Percentiles rank a stretch among this genome's conserved stretches.
Conservation (phyloP, 2,797 vertebrate species). For the Tenualosa ilisha region DNA sequence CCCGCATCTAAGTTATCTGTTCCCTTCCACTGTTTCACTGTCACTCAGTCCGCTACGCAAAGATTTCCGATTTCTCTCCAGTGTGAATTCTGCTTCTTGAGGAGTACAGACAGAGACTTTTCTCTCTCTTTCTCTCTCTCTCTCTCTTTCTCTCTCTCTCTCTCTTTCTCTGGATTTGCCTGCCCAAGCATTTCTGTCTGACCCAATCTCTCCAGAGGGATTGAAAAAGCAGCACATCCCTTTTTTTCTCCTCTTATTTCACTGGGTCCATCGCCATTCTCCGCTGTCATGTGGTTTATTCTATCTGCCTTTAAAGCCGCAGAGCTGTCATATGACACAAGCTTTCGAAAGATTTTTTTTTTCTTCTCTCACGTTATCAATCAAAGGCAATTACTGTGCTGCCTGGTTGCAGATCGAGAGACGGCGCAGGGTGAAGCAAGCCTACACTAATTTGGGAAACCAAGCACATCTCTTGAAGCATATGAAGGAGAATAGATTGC, state of each 20-base stretch:
- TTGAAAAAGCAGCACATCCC: not conserved
- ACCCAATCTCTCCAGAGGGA: slow-evolving; percentile 15
- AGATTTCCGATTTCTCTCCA: not conserved
- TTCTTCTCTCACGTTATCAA: not conserved
- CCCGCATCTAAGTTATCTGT: not conserved
- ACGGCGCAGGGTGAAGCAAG: not conserved
- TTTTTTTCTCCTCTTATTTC: not conserved
- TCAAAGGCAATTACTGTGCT: slow-evolving; percentile 14
- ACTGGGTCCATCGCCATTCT: not conserved
- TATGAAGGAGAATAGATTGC: slow-evolving; percentile 4
- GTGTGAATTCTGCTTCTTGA: not conserved
- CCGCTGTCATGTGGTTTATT: not conserved
- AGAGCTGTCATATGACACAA: slow-evolving; percentile 4
- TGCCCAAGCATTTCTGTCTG: slow-evolving; percentile 20
- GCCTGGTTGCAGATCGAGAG: not conserved
- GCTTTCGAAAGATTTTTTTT: not conserved
- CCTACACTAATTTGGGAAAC: slow-evolving; percentile 18
- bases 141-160: not conserved
- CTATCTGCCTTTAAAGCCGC: slow-evolving; percentile 6
- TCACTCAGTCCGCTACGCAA: not conserved
- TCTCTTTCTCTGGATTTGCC: not conserved
- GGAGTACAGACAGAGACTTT: not conserved
- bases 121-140: not conserved
- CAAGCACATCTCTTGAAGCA: not conserved
- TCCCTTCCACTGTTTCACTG: not conserved